phyloP scores from a whole-genome alignment of 2,888 invertebrate genomes.

The Punctoribates punctum region DNA sequence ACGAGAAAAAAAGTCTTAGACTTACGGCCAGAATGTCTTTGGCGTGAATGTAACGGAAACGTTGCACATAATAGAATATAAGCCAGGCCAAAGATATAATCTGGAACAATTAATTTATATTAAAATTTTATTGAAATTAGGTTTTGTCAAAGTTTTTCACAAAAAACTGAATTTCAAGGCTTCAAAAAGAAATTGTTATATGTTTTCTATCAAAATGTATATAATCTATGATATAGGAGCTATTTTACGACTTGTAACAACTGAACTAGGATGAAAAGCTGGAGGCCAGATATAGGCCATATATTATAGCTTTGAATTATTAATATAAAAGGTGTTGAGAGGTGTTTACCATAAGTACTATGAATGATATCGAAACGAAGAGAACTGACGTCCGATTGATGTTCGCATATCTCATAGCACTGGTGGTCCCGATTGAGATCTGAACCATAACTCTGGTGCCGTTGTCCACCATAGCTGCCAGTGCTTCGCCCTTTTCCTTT shows the following conservation, averaged over 20 bases:
- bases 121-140: background rate
- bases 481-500: conserved; percentile 71
- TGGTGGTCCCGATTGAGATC: conserved; percentile 65
- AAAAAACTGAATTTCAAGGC: too few species aligned
- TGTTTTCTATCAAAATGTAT: too few species aligned
- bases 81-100: conserved; percentile 91
- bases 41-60: conserved; percentile 88
- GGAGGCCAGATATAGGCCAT: too few species aligned
- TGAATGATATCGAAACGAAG: conserved; percentile 92
- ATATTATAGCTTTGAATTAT: too few species aligned
- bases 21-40: conserved; percentile 85
- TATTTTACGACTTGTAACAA: too few species aligned
- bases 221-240: too few species aligned
- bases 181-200: too few species aligned
- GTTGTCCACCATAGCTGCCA: conserved; percentile 67
- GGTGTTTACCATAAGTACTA: conserved; percentile 70
- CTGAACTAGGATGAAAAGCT: too few species aligned
- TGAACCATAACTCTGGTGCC: conserved; percentile 64
- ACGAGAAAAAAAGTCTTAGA: too few species aligned
- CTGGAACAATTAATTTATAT: background rate
- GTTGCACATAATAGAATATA: conserved; percentile 91
- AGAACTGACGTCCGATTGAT: conserved; percentile 83
- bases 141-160: background rate
- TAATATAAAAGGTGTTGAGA: background rate
- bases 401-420: conserved; percentile 62